Evolutionary conservation across 2,888 invertebrate species (phyloP), one percentile per base, ranked within the genome.

Genomic region (Pristionchus fissidentatus): DNA sequence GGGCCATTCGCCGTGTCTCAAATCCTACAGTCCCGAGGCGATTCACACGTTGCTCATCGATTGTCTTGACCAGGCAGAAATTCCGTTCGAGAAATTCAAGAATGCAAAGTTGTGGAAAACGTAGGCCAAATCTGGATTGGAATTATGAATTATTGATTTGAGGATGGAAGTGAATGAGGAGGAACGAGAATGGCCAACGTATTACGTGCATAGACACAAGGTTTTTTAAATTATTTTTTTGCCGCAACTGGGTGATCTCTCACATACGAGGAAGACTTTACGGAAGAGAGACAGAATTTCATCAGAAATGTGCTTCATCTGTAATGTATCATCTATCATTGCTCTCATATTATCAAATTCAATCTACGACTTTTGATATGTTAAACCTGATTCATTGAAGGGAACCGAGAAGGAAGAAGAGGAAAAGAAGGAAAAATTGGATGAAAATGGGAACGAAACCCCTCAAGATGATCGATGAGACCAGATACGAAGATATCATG

Each of bases 31-130:
- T n/a, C 38, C 57, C 35, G 60, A 46, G 32, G 26, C 26, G 1
- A 52, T 52, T 46, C 62, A 81, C n/a, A 60, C 46, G 5, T 22
- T 79, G 8, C 32, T 79, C 8, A 57, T 79, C 41, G 79, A 79
- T 57, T 79, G 79, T 57, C 79, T 79, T 1, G 79, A 77, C 19
- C 26, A 22, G 22, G 10, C 32, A 7, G 52, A 46, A 10, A 32
- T 77, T 19, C n/a, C 49, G 19, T 49, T 26, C 32, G 49, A 29
- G 29, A 10, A 26, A 22, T 77, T 77, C 75, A 32, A 49, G n/a
- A 32, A 26, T 38, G 22, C 41, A 38, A 41, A 10, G 3, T 38
- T 38, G 19, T 70, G 13, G 49, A 10, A 49, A 19, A 49, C 13
- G 49, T 49, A 15, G 19, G 19, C 41, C 38, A 70, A 70, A 38